phyloP scores from a whole-genome alignment of 2,888 invertebrate species.

The Tipula unca region DNA sequence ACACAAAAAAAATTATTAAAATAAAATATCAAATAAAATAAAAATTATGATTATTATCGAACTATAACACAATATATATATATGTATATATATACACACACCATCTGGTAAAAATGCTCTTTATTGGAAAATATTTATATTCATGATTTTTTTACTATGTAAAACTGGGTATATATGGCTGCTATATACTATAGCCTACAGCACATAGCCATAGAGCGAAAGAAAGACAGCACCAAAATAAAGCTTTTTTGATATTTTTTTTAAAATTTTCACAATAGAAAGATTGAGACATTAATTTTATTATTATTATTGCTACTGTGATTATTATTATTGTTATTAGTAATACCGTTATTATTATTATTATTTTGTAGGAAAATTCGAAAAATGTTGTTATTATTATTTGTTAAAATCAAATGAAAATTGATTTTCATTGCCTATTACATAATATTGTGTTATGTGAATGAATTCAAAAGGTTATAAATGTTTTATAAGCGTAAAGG shows the following conservation, averaged over 20 bases:
- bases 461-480: not conserved
- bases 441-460: not conserved
- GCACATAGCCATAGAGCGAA: not conserved
- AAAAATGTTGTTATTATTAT: not conserved
- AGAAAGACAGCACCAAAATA: not conserved
- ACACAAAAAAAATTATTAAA: not conserved
- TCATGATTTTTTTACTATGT: not conserved
- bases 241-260: not conserved
- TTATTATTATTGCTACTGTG: not conserved
- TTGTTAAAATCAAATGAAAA: not conserved
- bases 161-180: too few relatives aligned
- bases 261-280: not conserved
- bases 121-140: not conserved
- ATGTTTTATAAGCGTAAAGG: not conserved
- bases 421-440: not conserved
- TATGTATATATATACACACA: too few relatives aligned
- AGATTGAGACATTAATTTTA: not conserved
- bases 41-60: not conserved
- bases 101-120: not conserved
- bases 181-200: not conserved
- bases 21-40: not conserved
- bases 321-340: not conserved
- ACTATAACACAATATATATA: not conserved
- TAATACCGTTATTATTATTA: not conserved
- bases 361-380: not conserved